Conservation (phyloP, 2,113 vertebrate genomes). For the Amblyornis subalaris region DNA sequence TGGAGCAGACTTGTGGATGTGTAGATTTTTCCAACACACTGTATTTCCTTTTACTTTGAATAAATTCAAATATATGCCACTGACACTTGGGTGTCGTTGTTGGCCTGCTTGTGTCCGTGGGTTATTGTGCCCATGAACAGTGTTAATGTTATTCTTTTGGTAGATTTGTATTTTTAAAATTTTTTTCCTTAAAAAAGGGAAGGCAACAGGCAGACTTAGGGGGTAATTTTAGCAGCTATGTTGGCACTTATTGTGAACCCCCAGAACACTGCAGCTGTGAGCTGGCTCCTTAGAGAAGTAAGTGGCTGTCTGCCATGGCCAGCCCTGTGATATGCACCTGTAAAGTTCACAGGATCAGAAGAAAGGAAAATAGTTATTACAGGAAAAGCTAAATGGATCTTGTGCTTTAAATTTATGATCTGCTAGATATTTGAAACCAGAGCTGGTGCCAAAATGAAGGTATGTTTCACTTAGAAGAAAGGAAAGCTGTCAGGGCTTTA, state of each 20-base stretch:
- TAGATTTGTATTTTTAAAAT: neutral
- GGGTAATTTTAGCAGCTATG: neutral
- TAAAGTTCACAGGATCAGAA: neutral
- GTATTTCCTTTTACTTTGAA: neutral
- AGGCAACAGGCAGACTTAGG: neutral
- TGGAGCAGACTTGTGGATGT: neutral
- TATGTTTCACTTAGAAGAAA: neutral
- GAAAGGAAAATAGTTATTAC: neutral
- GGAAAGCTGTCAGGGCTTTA: slow-evolving; percentile 1
- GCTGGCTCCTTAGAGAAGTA: neutral
- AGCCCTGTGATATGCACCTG: neutral
- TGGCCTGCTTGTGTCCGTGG: neutral
- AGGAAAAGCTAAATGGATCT: slow-evolving; percentile 29
- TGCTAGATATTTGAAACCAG: neutral
- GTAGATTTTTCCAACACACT: neutral
- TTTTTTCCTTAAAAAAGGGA: neutral
- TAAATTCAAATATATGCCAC: neutral
- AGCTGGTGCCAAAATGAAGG: neutral
- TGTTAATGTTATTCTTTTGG: neutral
- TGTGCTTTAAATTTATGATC: slow-evolving; percentile 14
- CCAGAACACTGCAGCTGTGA: neutral
- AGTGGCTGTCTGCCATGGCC: neutral
- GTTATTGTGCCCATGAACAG: neutral
- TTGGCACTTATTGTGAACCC: neutral
- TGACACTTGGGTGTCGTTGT: neutral